Evolutionary conservation across 2,888 invertebrate genomes (phyloP).

Genomic region (Cosmia trapezina): DNA sequence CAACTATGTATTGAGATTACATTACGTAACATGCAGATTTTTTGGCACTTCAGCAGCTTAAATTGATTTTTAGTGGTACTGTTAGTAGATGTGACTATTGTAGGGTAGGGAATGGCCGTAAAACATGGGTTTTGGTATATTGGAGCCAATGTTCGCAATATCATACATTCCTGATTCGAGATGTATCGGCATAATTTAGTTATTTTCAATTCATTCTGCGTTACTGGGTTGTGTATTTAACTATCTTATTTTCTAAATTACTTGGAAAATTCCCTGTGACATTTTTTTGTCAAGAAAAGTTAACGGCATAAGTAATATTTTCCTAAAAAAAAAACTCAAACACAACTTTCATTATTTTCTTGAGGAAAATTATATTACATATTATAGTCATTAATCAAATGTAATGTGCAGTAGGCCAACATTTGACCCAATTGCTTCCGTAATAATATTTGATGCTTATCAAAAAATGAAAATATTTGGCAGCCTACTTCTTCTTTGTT

Average conservation of each 20-base stretch:
- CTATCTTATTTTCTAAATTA: background rate
- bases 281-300: background rate
- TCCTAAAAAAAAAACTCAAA: background rate
- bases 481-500: too few relatives aligned
- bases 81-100: background rate
- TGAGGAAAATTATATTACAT: background rate
- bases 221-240: background rate
- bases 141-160: background rate
- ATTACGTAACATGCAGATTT: constrained; percentile 51
- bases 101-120: background rate
- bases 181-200: background rate
- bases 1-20: constrained; percentile 38
- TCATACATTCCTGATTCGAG: background rate
- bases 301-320: background rate
- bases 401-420: background rate
- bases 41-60: constrained; percentile 41
- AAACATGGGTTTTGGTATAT: background rate
- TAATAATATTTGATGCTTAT: background rate
- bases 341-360: background rate
- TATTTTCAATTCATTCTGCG: background rate
- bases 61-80: constrained; percentile 39
- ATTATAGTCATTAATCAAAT: constrained; percentile 1
- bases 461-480: background rate
- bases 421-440: background rate
- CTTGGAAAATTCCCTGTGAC: background rate